Base-by-base conservation (phyloP, 1,140 invertebrate species). In the Drosophila serrata region DNA sequence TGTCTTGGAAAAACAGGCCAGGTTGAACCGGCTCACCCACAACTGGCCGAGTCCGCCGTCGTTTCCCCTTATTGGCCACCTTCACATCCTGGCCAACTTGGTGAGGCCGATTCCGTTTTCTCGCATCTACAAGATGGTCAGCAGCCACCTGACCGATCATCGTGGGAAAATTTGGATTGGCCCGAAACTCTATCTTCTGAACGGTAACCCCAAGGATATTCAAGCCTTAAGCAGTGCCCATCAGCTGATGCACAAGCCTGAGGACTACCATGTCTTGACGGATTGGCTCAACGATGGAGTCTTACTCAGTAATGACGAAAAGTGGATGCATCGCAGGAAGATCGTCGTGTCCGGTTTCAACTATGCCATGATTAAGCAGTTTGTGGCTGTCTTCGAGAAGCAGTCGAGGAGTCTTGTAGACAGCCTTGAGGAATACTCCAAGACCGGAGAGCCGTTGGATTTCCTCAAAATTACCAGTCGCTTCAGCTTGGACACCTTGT, bases 281-380 rank as follows among this genome's bases (percentile, higher is more conserved):
- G 94, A 95, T 5, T 97, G 95, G 95, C 93, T 97, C 4, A 93
- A 94, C n/a, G 94, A 93, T 11, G 96, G 96, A 33, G 87, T 97
- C 22, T 91, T 96, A 2, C 95, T 94, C 0, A 95, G 94, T 53
- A 35, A 82, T 53, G 96, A 96, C 39, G 91, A 93, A 3, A 97
- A 97, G 93, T 99, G 97, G 97, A 94, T 94, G 29, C 81, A 92
- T 1, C 94, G 97, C 48, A 93, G 97, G 35, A 97, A 97, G 93
- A 94, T 98, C 51, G 91, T 98, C 9, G 97, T 97, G 1, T 97
- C 97, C 4, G 95, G 97, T 0, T 98, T 98, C 91, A 97, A 98
- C 92, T 98, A 98, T 82, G 95, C 96, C 75, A 97, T 98, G 81
- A 69, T 88, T 15, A 85, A 75, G 5, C 73, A 85, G n/a, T 88